These are phyloP conservation scores for Coregonus suidteri DNA, from an alignment of 2,797 vertebrate species.

Conservation along the genomic window DNA sequence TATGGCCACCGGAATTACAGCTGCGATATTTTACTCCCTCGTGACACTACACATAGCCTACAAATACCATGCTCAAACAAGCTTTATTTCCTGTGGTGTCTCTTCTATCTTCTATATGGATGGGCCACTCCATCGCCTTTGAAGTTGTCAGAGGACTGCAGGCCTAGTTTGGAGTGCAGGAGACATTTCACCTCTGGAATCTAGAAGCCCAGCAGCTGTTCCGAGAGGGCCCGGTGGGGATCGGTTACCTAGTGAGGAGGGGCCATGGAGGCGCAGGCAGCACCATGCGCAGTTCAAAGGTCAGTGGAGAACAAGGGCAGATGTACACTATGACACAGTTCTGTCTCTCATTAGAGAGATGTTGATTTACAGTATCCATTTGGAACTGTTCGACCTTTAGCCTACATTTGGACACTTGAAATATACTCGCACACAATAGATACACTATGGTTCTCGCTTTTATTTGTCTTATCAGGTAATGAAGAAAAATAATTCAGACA, in stretches of 20 bases:
- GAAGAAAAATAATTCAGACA: neutral
- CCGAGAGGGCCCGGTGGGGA: constrained; percentile 48
- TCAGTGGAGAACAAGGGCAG: constrained; percentile 50
- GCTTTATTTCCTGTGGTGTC: constrained; percentile 2
- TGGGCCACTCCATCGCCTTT: constrained; percentile 33
- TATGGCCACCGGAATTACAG: neutral
- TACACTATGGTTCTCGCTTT: neutral
- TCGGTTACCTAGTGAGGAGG: constrained; percentile 44
- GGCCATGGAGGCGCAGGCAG: constrained; percentile 56
- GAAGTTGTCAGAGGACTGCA: constrained; percentile 40
- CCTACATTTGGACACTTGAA: neutral
- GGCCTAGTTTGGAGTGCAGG: constrained; percentile 45
- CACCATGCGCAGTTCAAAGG: constrained; percentile 44
- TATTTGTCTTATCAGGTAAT: neutral
- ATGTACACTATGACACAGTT: constrained; percentile 40
- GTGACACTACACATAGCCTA: neutral
- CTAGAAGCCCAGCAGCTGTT: constrained; percentile 43
- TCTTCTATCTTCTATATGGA: neutral
- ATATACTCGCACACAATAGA: neutral
- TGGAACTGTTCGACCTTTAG: neutral
- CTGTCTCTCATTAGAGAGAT: neutral
- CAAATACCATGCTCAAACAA: neutral
- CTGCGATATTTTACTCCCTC: neutral
- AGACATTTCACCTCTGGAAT: constrained; percentile 48
- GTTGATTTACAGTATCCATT: neutral